These are phyloP conservation scores for Magallana ariakensis DNA, from an alignment of 1,140 invertebrate genomes.

Conservation along the genomic window DNA sequence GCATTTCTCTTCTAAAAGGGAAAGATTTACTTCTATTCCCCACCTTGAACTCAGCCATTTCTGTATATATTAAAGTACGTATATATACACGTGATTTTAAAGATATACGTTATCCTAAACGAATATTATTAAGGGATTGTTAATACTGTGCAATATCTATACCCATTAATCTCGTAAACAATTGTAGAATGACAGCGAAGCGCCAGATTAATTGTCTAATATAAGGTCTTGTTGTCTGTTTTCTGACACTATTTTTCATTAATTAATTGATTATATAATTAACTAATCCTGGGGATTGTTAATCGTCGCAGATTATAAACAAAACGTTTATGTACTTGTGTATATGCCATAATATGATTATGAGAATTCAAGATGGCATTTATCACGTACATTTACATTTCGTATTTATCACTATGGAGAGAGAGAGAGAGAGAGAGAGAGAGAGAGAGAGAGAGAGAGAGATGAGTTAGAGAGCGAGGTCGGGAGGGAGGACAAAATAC, in stretches of 20 bases:
- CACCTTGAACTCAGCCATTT: background rate
- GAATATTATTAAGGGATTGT: too few relatives aligned
- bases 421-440: background rate
- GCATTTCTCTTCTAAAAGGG: background rate
- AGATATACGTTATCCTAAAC: background rate
- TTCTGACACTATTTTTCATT: too few relatives aligned
- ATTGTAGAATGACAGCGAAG: background rate
- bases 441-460: slow-evolving; percentile 26
- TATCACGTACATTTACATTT: too few relatives aligned
- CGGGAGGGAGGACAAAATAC: too few relatives aligned
- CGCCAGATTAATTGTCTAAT: background rate
- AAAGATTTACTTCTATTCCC: slow-evolving; percentile 26
- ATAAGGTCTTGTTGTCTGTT: too few relatives aligned
- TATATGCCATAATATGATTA: too few relatives aligned
- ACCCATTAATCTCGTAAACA: background rate
- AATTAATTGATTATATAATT: too few relatives aligned
- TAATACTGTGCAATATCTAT: background rate
- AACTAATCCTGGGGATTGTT: too few relatives aligned
- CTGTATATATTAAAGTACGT: background rate
- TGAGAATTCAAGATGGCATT: too few relatives aligned
- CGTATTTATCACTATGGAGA: too few relatives aligned
- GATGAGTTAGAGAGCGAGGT: background rate
- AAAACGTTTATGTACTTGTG: too few relatives aligned
- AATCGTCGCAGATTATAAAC: too few relatives aligned
- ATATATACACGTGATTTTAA: background rate